phyloP scores from a whole-genome alignment of 2,113 vertebrate genomes.

The Monopterus albus region DNA sequence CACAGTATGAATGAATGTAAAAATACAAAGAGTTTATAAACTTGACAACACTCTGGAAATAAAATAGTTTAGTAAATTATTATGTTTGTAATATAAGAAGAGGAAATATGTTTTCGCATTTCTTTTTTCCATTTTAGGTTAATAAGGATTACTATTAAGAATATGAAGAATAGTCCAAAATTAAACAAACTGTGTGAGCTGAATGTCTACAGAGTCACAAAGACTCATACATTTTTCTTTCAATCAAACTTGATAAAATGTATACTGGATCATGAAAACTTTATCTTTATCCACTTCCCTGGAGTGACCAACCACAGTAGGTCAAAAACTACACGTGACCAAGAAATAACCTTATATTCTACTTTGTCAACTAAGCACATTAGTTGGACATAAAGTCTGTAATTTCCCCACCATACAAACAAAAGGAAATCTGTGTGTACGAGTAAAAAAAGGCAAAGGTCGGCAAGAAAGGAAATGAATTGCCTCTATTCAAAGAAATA shows the following conservation, averaged over 20 bases:
- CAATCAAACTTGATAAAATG: too few relatives aligned
- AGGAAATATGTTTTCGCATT: too few relatives aligned
- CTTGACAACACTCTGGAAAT: neutral
- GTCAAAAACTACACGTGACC: neutral
- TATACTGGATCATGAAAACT: neutral
- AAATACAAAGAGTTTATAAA: neutral
- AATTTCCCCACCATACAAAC: constrained; percentile 9
- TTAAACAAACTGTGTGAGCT: too few relatives aligned
- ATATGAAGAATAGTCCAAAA: too few relatives aligned
- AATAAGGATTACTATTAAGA: too few relatives aligned
- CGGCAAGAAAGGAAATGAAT: constrained; percentile 9
- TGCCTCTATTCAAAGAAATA: constrained; percentile 26
- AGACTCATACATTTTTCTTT: neutral
- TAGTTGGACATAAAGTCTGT: neutral
- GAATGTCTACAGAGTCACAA: neutral
- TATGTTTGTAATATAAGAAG: too few relatives aligned
- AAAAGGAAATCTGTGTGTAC: constrained; percentile 11
- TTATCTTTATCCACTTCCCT: neutral
- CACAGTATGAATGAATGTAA: neutral
- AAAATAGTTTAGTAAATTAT: too few relatives aligned
- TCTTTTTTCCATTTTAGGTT: too few relatives aligned
- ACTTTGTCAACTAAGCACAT: constrained; percentile 1
- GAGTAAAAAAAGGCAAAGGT: neutral
- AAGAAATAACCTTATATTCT: neutral
- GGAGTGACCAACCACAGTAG: neutral